Evolutionary conservation across 2,113 vertebrate genomes (phyloP), one percentile per base, ranked within the genome.

Genomic region (Heloderma charlesbogerti): DNA sequence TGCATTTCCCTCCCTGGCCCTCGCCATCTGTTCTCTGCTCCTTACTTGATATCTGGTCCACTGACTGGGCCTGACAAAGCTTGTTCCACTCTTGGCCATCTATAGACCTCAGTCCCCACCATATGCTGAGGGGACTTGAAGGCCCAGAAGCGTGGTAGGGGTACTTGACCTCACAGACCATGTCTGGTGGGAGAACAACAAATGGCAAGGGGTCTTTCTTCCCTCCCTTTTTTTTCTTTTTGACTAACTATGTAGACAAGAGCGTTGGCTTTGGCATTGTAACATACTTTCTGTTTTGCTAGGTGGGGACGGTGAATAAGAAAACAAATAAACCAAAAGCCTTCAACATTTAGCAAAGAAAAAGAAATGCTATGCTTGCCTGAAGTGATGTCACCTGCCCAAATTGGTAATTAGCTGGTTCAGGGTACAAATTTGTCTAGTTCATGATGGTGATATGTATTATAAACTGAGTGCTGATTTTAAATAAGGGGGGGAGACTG

Each of bases 21-120:
- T 94, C 87, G 4, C 96, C 94, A 95, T 96, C 96, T 96, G 95
- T 90, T 95, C 75, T 0, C 6, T 69, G 91, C 89, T 88, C 92
- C 69, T 87, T 4, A 1, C 31, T 84, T 86, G 88, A 1, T 43
- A 25, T 84, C 86, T 0, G 0, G 1, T 60, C 90, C 90, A 91
- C 0, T 1, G 89, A 88, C 71, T 45, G 45, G 84, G 48, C 45
- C n/a, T 72, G 45, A 0, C 25, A 22, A 84, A 84, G 74, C 60
- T 48, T 77, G 0, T 43, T 77, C 89, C 88, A 57, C 80, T 34
- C 0, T 63, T 74, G 60, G 67, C 66, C 57, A 0, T 0, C 67
- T 29, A 12, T 16, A 88, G 83, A 0, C 5, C 9, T 81, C 0
- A 0, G 4, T 81, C 2, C 85, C 37, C 27, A 51, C 84, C 66